Evolutionary conservation across 2,888 invertebrate species (phyloP).

Genomic region (Nymphalis c-album): DNA sequence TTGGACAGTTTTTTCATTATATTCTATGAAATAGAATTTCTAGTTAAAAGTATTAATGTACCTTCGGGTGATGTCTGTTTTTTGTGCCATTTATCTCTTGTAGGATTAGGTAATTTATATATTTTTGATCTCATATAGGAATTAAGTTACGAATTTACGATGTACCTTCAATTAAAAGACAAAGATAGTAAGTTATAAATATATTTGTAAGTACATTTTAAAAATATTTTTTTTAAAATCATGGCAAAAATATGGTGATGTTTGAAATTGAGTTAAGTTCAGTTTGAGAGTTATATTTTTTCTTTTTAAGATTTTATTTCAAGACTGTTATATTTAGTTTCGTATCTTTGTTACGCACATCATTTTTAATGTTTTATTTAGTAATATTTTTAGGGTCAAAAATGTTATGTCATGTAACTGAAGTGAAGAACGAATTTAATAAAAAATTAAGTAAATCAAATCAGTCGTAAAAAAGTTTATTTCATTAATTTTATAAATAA

Average conservation of each 20-base stretch:
- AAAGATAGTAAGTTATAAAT: no score
- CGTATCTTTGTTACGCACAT: background rate
- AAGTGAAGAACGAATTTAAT: slow-evolving; percentile 61
- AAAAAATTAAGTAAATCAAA: slow-evolving; percentile 53
- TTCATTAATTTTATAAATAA: slow-evolving; percentile 57
- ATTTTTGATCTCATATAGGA: no score
- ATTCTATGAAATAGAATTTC: no score
- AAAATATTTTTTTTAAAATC: background rate
- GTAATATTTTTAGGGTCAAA: slow-evolving; percentile 47
- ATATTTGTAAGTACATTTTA: background rate
- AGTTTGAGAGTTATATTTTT: no score
- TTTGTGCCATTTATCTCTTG: no score
- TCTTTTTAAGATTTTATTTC: no score
- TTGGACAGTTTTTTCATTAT: no score
- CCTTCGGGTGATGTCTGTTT: no score
- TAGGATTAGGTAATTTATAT: no score
- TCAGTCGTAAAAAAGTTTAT: slow-evolving; percentile 60
- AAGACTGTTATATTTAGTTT: background rate
- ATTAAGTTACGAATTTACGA: no score
- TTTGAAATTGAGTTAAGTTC: background rate
- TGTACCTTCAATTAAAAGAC: no score
- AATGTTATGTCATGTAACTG: slow-evolving; percentile 46
- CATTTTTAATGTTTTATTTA: background rate
- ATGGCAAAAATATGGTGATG: background rate
- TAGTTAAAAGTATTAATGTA: no score